These are phyloP conservation scores for Protomyctophum bolini DNA, from an alignment of 2,113 vertebrate species.

Conservation along the genomic window DNA sequence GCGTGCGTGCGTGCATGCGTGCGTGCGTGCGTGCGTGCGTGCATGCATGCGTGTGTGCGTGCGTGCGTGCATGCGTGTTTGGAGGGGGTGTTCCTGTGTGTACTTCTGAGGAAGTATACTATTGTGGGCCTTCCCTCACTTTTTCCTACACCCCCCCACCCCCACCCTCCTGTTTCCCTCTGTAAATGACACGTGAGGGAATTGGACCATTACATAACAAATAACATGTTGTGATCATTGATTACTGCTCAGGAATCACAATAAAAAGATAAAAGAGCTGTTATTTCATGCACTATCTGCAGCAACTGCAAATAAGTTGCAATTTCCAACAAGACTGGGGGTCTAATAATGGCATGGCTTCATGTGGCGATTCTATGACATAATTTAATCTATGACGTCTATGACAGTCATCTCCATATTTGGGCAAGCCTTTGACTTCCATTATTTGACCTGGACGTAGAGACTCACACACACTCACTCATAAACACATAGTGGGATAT, in stretches of 20 bases:
- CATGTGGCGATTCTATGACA: too few species aligned
- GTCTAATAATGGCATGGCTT: too few species aligned
- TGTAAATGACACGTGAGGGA: neutral
- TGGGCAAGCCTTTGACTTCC: too few species aligned
- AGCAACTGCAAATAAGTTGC: too few species aligned
- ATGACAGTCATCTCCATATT: too few species aligned
- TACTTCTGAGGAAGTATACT: slow-evolving; percentile 11
- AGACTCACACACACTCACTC: too few species aligned
- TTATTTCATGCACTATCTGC: too few species aligned
- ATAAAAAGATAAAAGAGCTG: too few species aligned
- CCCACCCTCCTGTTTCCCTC: neutral
- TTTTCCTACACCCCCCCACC: neutral
- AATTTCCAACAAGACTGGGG: too few species aligned
- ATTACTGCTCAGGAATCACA: neutral
- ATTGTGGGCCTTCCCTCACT: neutral
- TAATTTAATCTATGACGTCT: too few species aligned
- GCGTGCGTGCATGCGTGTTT: slow-evolving; percentile 3
- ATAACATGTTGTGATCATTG: neutral
- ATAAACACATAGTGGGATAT: too few species aligned
- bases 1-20: neutral
- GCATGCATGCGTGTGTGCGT: slow-evolving; percentile 4
- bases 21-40: slow-evolving; percentile 1
- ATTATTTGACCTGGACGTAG: too few species aligned
- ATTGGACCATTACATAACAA: neutral
- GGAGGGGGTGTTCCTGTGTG: slow-evolving; percentile 13